Conservation (phyloP, 2,888 invertebrate genomes). For the Thymelicus acteon region DNA sequence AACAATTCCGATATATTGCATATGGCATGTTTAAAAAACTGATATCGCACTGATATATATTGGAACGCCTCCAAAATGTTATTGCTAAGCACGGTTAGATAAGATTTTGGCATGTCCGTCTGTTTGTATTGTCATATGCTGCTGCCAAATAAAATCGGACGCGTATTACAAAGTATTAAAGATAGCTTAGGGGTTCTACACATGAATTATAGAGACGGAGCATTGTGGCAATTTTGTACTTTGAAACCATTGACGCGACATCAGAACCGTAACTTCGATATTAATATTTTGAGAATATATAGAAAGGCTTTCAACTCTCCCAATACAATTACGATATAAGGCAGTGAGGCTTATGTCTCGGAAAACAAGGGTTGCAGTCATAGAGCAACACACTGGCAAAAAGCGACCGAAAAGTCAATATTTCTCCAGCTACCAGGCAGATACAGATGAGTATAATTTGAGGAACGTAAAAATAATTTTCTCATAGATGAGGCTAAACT, state of each 20-base stretch:
- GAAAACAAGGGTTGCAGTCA: not conserved
- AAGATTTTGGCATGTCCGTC: slow-evolving; percentile 58
- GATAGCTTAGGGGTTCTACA: not conserved
- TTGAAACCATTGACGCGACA: too few species aligned
- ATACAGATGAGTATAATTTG: too few species aligned
- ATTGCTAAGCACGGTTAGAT: slow-evolving; percentile 58
- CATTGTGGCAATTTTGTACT: not conserved
- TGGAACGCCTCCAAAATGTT: slow-evolving; percentile 62
- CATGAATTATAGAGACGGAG: not conserved
- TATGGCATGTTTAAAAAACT: slow-evolving; percentile 48
- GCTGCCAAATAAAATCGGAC: slow-evolving; percentile 28
- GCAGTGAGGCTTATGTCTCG: too few species aligned
- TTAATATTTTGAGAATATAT: too few species aligned
- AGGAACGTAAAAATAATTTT: too few species aligned
- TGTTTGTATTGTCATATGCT: slow-evolving; percentile 28
- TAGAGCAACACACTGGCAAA: too few species aligned
- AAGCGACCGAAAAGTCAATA: too few species aligned
- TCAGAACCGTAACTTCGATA: too few species aligned
- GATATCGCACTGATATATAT: slow-evolving; percentile 51
- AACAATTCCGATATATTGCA: not conserved
- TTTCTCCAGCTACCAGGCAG: too few species aligned
- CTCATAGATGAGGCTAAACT: too few species aligned
- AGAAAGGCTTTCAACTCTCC: too few species aligned
- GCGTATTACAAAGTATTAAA: slow-evolving; percentile 31
- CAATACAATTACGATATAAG: too few species aligned